These are phyloP conservation scores for Aphrocallistes beatrix DNA, from an alignment of 37 sponge, comb jelly and placozoan genomes.

Conservation along the genomic window DNA sequence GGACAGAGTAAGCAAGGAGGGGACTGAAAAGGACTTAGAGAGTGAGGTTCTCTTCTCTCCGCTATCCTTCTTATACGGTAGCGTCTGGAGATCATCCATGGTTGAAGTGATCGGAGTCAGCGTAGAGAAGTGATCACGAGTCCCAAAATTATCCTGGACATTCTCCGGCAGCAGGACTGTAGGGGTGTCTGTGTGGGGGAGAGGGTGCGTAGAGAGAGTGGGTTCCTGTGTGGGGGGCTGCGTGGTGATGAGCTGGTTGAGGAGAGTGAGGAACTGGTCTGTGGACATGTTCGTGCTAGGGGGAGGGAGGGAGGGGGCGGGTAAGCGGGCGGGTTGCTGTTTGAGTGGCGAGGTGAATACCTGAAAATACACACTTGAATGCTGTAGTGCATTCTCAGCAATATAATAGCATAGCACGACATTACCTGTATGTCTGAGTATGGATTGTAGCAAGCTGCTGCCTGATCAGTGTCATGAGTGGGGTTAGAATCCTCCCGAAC, in stretches of 20 bases:
- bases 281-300: conserved; percentile 14
- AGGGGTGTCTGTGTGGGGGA: background rate
- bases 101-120: background rate
- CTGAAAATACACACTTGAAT: background rate
- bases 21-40: background rate
- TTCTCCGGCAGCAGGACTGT: background rate
- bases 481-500: background rate
- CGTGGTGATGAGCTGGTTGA: background rate
- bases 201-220: background rate
- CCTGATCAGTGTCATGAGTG: background rate
- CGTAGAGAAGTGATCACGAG: background rate
- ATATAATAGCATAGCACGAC: background rate
- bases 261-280: conserved; percentile 15
- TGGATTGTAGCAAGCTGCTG: background rate
- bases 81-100: background rate
- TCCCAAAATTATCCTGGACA: background rate
- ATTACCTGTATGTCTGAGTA: background rate
- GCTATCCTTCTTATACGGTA: background rate
- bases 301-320: background rate
- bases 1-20: background rate
- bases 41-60: background rate
- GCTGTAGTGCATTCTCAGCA: background rate
- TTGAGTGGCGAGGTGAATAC: background rate
- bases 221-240: background rate
- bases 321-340: conserved; percentile 15